Evolutionary conservation across 2,797 vertebrate species (phyloP).

Genomic region (Leptodactylus fallax): DNA sequence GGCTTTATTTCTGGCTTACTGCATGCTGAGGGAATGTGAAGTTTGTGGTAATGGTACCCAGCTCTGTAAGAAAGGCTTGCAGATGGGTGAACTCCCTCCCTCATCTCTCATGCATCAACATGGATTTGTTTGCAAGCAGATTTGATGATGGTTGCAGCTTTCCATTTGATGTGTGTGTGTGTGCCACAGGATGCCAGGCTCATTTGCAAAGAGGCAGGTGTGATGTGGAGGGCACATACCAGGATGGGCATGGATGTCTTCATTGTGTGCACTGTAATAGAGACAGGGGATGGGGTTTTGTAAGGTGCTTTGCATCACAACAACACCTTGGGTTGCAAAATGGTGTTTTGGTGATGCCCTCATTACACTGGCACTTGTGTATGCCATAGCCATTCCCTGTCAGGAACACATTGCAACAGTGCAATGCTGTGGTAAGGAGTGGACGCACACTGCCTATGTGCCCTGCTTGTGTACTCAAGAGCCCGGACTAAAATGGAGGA

Average conservation of each 20-base stretch:
- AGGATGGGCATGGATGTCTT: not conserved
- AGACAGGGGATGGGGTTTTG: too few species aligned
- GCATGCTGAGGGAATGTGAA: constrained; percentile 25
- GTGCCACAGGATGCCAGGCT: not conserved
- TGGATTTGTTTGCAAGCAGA: constrained; percentile 9
- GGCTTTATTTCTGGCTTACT: not conserved
- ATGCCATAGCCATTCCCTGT: not conserved
- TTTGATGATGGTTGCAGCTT: constrained; percentile 17
- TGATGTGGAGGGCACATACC: too few species aligned
- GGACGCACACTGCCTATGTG: not conserved
- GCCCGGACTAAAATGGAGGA: not conserved
- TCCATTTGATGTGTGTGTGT: not conserved
- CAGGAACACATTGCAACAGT: constrained; percentile 44
- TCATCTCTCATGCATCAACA: constrained; percentile 7
- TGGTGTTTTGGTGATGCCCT: not conserved
- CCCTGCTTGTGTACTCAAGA: not conserved
- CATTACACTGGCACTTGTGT: not conserved
- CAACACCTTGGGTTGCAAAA: not conserved
- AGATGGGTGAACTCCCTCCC: constrained; percentile 29
- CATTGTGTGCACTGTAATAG: too few species aligned
- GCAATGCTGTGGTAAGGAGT: constrained; percentile 40
- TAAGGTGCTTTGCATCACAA: too few species aligned
- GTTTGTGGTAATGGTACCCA: constrained; percentile 55
- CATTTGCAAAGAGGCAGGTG: too few species aligned
- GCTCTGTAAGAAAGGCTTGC: constrained; percentile 24